A percentile compares a stretch with the other conserved stretches of the same genome.
phyloP scores from a whole-genome alignment of 2,797 vertebrate genomes.

The Siniperca undulata region DNA sequence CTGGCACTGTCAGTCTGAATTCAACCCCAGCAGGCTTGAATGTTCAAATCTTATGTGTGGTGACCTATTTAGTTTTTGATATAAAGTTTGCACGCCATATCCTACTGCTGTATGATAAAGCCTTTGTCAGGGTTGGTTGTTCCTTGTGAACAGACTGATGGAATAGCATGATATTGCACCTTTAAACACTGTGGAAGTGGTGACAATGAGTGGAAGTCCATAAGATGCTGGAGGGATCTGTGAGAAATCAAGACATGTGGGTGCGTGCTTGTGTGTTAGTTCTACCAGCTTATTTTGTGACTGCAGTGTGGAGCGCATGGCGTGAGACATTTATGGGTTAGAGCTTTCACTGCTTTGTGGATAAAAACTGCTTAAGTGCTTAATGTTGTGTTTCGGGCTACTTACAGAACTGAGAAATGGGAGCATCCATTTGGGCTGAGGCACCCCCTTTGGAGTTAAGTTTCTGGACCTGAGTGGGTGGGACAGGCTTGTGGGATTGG shows the following conservation, averaged over 20 bases:
- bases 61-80: conserved; percentile 59
- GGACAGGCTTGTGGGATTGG: conserved; percentile 99
- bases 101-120: conserved; percentile 46
- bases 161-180: conserved; percentile 72
- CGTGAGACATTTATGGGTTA: conserved; percentile 82
- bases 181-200: conserved; percentile 76
- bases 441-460: conserved; percentile 99
- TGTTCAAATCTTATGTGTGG: conserved; percentile 66
- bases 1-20: conserved; percentile 61
- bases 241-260: conserved; percentile 74
- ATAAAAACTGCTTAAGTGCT: conserved; percentile 70
- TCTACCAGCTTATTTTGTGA: conserved; percentile 76
- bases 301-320: conserved; percentile 80
- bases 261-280: conserved; percentile 82
- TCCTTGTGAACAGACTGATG: conserved; percentile 72
- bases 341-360: conserved; percentile 76
- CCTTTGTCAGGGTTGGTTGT: conserved; percentile 59
- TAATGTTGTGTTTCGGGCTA: conserved; percentile 80
- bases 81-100: conserved; percentile 37
- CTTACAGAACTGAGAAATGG: conserved; percentile 99
- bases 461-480: conserved; percentile 99
- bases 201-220: conserved; percentile 79
- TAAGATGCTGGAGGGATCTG: conserved; percentile 77
- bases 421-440: conserved; percentile 97
- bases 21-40: conserved; percentile 74